phyloP scores from a whole-genome alignment of 35 echinoderm and acorn worm genomes.

The Amphiura filiformis region DNA sequence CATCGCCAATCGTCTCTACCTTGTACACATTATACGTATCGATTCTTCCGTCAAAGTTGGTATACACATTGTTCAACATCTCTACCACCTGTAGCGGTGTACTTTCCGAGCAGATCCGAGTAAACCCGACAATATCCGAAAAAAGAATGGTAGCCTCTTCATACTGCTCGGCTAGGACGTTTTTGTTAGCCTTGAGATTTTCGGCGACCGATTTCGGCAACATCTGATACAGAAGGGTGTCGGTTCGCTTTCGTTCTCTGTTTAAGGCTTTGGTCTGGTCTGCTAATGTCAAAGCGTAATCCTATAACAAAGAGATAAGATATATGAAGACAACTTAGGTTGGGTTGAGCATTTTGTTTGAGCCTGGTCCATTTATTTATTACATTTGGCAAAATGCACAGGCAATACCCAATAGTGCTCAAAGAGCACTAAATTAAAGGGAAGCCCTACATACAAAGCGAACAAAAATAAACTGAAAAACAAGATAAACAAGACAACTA shows the following conservation, averaged over 20 bases:
- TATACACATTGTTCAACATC: conserved; percentile 87
- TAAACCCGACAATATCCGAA: conserved; percentile 92
- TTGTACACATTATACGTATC: conserved; percentile 91
- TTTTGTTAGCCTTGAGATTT: conserved; percentile 61
- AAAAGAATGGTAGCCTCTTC: conserved; percentile 78
- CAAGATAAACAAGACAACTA: too few species aligned
- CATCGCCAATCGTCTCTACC: conserved; percentile 87
- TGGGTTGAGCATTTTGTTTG: too few species aligned
- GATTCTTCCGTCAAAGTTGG: conserved; percentile 61
- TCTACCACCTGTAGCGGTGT: conserved; percentile 80
- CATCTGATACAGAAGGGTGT: conserved; percentile 88
- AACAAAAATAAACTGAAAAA: too few species aligned
- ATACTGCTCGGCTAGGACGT: conserved; percentile 66
- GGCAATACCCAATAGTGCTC: too few species aligned
- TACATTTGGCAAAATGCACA: too few species aligned
- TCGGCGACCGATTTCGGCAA: conserved; percentile 70
- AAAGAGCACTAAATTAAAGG: too few species aligned
- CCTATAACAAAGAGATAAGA: background rate
- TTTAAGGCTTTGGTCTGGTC: conserved; percentile 68
- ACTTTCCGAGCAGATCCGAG: conserved; percentile 87
- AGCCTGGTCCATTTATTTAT: too few species aligned
- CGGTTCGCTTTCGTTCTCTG: conserved; percentile 65
- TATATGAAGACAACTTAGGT: too few species aligned
- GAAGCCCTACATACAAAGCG: too few species aligned
- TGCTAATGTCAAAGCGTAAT: conserved; percentile 57